Evolutionary conservation across 1,140 invertebrate species (phyloP).

Genomic region (Rhopalosiphum padi): DNA sequence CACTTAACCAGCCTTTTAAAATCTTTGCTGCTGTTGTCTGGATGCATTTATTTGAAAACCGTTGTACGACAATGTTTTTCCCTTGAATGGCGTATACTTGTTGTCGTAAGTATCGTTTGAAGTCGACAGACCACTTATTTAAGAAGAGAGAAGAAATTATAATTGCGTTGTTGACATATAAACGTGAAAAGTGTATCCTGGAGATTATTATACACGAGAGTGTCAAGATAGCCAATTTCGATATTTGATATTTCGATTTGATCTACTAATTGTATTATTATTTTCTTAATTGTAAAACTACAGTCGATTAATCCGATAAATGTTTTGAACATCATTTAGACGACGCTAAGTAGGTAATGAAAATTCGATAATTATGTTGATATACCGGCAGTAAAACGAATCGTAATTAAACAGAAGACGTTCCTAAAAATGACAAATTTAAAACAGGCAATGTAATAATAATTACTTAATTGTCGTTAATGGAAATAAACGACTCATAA

Average conservation of each 20-base stretch:
- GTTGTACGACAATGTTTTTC: background rate
- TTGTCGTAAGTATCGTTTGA: slow-evolving; percentile 24
- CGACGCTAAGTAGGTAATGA: background rate
- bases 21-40: background rate
- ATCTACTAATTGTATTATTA: background rate
- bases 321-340: background rate
- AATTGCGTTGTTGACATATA: slow-evolving; percentile 20
- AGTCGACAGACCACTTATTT: background rate
- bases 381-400: background rate
- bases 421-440: background rate
- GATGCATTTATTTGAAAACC: background rate
- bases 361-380: background rate
- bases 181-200: background rate
- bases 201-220: background rate
- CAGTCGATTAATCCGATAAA: background rate
- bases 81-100: background rate
- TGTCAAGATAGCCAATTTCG: background rate
- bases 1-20: background rate
- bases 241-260: background rate
- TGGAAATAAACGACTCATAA: slow-evolving; percentile 21
- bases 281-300: background rate
- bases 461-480: background rate
- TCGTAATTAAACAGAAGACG: background rate
- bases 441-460: background rate
- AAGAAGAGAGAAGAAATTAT: slow-evolving; percentile 1